Evolutionary conservation across 2,888 invertebrate species (phyloP).

Genomic region (Drosophila emarginata): DNA sequence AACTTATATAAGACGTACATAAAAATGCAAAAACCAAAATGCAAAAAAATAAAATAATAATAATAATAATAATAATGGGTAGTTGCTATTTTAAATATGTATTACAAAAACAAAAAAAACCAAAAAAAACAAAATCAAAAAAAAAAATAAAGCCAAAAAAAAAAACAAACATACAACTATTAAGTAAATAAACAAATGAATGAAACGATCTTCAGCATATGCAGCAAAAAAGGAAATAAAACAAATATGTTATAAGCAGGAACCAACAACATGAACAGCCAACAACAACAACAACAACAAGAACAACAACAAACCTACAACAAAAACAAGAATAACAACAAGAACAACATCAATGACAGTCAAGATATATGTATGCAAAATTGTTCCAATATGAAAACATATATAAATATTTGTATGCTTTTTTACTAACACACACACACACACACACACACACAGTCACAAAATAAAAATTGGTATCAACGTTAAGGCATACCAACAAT

Average conservation of each 20-base stretch:
- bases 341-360: slow-evolving; percentile 12
- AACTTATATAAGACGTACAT: slow-evolving; percentile 67
- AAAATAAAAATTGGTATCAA: slow-evolving; percentile 12
- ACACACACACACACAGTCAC: slow-evolving; percentile 36
- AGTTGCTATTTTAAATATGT: slow-evolving; percentile 78
- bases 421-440: slow-evolving; percentile 59
- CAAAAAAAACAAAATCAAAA: no score
- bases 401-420: slow-evolving; percentile 70
- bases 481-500: slow-evolving; percentile 18
- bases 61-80: slow-evolving; percentile 59
- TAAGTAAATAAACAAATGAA: slow-evolving; percentile 5
- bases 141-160: slow-evolving; percentile 33
- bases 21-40: slow-evolving; percentile 49
- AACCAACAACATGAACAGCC: slow-evolving; percentile 56
- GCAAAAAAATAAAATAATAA: slow-evolving; percentile 5
- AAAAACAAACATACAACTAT: slow-evolving; percentile 37
- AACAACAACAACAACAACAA: slow-evolving; percentile 40
- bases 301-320: slow-evolving; percentile 37
- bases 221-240: slow-evolving; percentile 37
- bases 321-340: slow-evolving; percentile 34
- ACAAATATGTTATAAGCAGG: slow-evolving; percentile 59
- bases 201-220: slow-evolving; percentile 48
- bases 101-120: slow-evolving; percentile 55
- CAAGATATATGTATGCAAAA: slow-evolving; percentile 41
- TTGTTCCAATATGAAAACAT: slow-evolving; percentile 47